Conservation (phyloP, 2,888 invertebrate species). For the Thecocarcelia acutangulata region DNA sequence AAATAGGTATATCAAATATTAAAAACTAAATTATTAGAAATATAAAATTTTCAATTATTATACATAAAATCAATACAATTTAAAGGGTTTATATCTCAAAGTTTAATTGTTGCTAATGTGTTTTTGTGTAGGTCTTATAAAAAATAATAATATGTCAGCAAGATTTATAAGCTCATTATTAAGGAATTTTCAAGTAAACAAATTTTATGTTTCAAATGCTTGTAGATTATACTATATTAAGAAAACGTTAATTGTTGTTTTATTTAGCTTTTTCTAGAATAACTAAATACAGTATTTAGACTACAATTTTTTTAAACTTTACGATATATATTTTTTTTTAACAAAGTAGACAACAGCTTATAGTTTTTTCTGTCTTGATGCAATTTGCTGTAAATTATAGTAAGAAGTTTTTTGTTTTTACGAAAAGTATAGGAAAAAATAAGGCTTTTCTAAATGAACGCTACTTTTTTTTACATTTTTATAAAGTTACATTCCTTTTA, state of each 20-base stretch:
- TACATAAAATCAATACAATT: constrained; percentile 36
- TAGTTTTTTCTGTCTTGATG: too few species aligned
- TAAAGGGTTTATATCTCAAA: constrained; percentile 37
- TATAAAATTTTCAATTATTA: constrained; percentile 53
- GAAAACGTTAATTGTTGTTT: constrained; percentile 58
- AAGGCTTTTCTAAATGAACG: too few species aligned
- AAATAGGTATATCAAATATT: constrained; percentile 68
- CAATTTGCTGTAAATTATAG: too few species aligned
- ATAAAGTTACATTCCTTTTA: too few species aligned
- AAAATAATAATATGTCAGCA: constrained; percentile 18
- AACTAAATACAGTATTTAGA: constrained; percentile 35
- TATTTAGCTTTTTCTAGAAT: constrained; percentile 24
- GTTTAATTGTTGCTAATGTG: constrained; percentile 73
- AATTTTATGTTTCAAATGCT: constrained; percentile 36
- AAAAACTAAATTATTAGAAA: constrained; percentile 40
- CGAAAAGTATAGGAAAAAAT: too few species aligned
- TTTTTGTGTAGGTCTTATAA: constrained; percentile 74
- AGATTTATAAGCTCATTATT: constrained; percentile 30
- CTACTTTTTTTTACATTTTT: too few species aligned
- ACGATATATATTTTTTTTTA: neutral
- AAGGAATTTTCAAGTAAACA: constrained; percentile 10
- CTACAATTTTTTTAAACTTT: neutral
- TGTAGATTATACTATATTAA: constrained; percentile 13
- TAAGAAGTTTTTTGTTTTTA: too few species aligned
- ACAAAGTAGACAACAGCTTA: too few species aligned